Evolutionary conservation across 2,113 vertebrate species (phyloP).

Genomic region (Ursus arctos): DNA sequence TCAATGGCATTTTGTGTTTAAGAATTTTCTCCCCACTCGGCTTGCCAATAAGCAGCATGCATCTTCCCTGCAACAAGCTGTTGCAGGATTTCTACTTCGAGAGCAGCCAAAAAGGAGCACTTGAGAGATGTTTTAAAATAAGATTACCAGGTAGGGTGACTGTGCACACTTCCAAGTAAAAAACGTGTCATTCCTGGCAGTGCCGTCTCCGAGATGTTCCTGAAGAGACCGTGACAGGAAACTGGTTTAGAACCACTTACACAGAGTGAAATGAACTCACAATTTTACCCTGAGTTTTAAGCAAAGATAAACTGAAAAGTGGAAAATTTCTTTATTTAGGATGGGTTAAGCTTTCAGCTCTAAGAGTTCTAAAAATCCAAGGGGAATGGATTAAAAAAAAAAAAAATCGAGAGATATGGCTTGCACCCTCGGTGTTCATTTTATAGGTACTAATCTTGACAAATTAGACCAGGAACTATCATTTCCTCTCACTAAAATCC

Average conservation of each 20-base stretch:
- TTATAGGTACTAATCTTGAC: conserved; percentile 53
- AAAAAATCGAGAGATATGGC: not conserved
- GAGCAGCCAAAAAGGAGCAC: conserved; percentile 81
- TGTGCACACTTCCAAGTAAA: conserved; percentile 60
- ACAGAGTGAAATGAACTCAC: too few relatives aligned
- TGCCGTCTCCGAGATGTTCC: not conserved
- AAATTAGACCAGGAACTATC: conserved; percentile 61
- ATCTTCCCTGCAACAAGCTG: conserved; percentile 85
- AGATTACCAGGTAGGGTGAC: conserved; percentile 76
- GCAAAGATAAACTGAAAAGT: not conserved
- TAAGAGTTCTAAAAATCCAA: conserved; percentile 37
- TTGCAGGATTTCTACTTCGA: conserved; percentile 79
- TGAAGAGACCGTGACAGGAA: not conserved
- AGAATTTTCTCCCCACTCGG: conserved; percentile 63
- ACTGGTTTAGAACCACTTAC: not conserved
- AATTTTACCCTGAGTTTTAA: not conserved
- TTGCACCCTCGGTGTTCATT: not conserved
- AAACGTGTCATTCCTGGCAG: not conserved
- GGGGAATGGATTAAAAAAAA: not conserved
- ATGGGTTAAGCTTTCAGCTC: not conserved
- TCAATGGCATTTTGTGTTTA: conserved; percentile 84
- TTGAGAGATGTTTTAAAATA: conserved; percentile 81
- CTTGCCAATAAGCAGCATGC: conserved; percentile 86
- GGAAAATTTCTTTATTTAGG: not conserved
- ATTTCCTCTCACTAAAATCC: conserved; percentile 65